A percentile compares a stretch with the other conserved stretches of the same genome.
Evolutionary conservation across 2,113 vertebrate species (phyloP).

Genomic region (Solea solea): DNA sequence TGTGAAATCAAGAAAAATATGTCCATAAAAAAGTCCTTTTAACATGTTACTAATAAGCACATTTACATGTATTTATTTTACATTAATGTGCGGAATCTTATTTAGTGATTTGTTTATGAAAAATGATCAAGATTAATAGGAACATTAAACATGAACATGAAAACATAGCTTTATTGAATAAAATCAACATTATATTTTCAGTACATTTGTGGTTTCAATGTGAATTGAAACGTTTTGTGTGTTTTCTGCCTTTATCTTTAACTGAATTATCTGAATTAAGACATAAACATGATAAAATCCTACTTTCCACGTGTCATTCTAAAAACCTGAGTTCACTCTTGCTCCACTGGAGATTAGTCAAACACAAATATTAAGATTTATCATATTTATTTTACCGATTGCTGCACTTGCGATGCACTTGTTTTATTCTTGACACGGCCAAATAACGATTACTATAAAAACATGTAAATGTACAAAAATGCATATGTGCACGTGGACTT

Average conservation of each 20-base stretch:
- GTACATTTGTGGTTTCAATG: conserved; percentile 14
- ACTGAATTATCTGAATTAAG: neutral
- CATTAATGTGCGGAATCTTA: no score
- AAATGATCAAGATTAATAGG: no score
- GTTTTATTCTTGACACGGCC: neutral
- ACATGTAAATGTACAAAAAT: conserved; percentile 2
- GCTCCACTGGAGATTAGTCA: neutral
- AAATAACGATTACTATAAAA: conserved; percentile 31
- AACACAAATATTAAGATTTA: conserved; percentile 1
- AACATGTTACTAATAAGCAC: no score
- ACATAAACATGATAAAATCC: neutral
- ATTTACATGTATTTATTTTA: no score
- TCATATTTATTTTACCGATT: neutral
- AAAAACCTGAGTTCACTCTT: neutral
- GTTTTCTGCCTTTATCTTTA: neutral
- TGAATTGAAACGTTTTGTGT: no score
- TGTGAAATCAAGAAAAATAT: neutral
- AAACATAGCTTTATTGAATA: no score
- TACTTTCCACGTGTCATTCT: neutral
- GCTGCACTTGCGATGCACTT: neutral
- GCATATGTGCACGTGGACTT: neutral
- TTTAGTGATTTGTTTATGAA: no score
- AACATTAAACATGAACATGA: no score
- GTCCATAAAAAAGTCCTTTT: no score
- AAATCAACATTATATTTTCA: conserved; percentile 10